A percentile compares a stretch with the other conserved stretches of the same genome.
phyloP scores from a whole-genome alignment of 2,888 invertebrate species.

The Ennomos fuscantarius region DNA sequence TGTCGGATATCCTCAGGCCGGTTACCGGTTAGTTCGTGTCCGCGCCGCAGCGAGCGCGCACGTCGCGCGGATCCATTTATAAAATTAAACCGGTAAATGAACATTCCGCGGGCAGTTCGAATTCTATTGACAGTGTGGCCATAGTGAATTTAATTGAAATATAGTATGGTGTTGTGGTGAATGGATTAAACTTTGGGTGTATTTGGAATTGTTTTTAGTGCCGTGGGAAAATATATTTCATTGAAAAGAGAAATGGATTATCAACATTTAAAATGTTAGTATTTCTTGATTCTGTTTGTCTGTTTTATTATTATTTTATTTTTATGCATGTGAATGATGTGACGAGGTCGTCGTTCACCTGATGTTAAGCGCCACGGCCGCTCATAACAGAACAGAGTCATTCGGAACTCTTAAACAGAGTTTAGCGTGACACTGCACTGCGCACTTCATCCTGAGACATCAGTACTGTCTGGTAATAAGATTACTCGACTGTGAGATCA shows the following conservation, averaged over 20 bases:
- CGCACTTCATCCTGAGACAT: no score
- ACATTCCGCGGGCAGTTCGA: slow-evolving; percentile 45
- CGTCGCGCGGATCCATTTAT: slow-evolving; percentile 61
- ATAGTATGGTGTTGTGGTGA: slow-evolving; percentile 20
- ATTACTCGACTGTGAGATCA: no score
- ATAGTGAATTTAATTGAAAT: slow-evolving; percentile 23
- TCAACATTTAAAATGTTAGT: slow-evolving; percentile 33
- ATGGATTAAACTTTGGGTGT: slow-evolving; percentile 19
- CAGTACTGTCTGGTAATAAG: no score
- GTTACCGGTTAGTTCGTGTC: slow-evolving; percentile 73
- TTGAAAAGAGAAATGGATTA: slow-evolving; percentile 12
- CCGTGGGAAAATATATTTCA: neutral
- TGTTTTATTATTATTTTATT: neutral
- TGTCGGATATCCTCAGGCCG: slow-evolving; percentile 75
- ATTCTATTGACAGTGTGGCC: slow-evolving; percentile 51
- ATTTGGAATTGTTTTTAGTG: slow-evolving; percentile 3
- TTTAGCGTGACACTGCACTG: no score
- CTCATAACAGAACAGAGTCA: no score
- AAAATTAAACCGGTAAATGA: slow-evolving; percentile 58
- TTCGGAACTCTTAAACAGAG: no score
- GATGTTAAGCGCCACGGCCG: no score
- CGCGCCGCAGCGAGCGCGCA: slow-evolving; percentile 73
- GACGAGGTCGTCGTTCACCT: no score
- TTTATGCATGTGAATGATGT: neutral
- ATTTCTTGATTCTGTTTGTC: slow-evolving; percentile 6